Conservation (phyloP, 2,113 vertebrate genomes). For the Nycticebus coucang region DNA sequence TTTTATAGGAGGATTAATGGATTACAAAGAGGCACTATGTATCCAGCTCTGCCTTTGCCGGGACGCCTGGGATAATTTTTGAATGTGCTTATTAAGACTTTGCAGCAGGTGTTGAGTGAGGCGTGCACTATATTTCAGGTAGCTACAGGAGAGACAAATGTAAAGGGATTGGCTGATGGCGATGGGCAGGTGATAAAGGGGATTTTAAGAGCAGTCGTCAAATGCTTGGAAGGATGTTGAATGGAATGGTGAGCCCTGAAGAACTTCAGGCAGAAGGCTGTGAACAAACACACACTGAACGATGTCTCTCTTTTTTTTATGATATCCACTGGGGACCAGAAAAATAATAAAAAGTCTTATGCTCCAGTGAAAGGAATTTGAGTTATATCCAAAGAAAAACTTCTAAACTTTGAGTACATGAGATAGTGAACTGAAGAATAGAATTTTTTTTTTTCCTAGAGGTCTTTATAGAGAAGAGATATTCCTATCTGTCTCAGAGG, state of each 20-base stretch:
- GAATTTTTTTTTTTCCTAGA: not conserved
- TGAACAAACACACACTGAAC: slow-evolving; percentile 6
- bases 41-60: not conserved
- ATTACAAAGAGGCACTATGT: not conserved
- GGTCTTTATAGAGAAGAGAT: slow-evolving; percentile 49
- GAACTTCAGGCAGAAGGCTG: slow-evolving; percentile 32
- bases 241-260: not conserved
- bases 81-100: slow-evolving; percentile 52
- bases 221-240: not conserved
- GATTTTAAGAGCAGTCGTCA: slow-evolving; percentile 8
- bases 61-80: slow-evolving; percentile 42
- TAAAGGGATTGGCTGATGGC: not conserved
- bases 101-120: slow-evolving; percentile 43
- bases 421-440: not conserved
- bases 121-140: not conserved
- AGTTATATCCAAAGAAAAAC: slow-evolving; percentile 2
- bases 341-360: slow-evolving; percentile 8
- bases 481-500: not conserved
- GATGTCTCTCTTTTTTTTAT: not conserved
- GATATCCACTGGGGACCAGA: not conserved
- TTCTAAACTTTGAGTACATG: slow-evolving; percentile 32
- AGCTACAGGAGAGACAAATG: not conserved
- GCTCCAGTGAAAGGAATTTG: not conserved
- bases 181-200: slow-evolving; percentile 47
- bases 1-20: slow-evolving; percentile 45